Conservation (phyloP, 2,113 vertebrate species). For the Cheirogaleus medius region DNA sequence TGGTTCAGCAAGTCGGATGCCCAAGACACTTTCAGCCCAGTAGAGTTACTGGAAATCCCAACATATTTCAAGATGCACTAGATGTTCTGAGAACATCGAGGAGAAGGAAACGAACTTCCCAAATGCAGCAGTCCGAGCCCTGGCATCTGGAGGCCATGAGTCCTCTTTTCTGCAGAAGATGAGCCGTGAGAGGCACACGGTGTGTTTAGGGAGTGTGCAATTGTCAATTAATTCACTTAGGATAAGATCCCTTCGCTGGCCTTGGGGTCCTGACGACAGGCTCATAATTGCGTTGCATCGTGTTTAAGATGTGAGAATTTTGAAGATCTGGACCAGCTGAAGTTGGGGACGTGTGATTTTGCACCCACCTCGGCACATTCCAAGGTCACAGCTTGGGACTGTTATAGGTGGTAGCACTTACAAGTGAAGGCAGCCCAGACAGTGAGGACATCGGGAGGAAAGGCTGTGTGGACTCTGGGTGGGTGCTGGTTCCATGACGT, state of each 20-base stretch:
- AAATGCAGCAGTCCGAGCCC: neutral
- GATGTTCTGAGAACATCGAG: too few relatives aligned
- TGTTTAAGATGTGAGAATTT: neutral
- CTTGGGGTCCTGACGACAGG: neutral
- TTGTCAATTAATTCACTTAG: neutral
- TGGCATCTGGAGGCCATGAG: rapidly evolving
- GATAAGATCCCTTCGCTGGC: too few relatives aligned
- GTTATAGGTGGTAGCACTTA: neutral
- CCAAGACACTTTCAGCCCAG: neutral
- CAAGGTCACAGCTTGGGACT: too few relatives aligned
- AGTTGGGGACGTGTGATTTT: neutral
- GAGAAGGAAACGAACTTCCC: neutral
- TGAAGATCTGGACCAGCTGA: neutral
- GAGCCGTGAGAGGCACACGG: neutral
- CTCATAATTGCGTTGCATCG: rapidly evolving
- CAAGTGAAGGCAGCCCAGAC: too few relatives aligned
- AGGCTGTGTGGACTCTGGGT: neutral
- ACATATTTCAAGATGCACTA: rapidly evolving
- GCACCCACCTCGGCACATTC: neutral
- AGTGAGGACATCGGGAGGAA: rapidly evolving
- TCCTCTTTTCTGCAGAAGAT: neutral
- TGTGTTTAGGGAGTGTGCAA: too few relatives aligned
- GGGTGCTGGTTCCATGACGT: neutral
- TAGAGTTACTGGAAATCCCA: neutral
- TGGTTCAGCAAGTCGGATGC: neutral